phyloP scores from a whole-genome alignment of 2,797 vertebrate species.

The Melopsittacus undulatus region DNA sequence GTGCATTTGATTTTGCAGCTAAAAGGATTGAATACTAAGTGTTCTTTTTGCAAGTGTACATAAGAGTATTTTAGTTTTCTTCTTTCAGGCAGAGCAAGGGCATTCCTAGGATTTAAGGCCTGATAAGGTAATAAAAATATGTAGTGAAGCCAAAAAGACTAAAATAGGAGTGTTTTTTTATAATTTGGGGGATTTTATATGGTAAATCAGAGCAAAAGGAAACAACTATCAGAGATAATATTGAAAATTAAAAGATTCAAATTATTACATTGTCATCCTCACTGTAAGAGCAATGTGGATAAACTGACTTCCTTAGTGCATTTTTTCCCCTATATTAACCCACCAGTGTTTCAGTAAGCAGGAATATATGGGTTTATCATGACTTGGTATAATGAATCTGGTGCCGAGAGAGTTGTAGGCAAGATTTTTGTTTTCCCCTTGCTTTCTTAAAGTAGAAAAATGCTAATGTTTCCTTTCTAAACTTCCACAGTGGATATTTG shows the following conservation, averaged over 20 bases:
- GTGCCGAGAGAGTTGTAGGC: not conserved
- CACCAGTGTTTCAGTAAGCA: not conserved
- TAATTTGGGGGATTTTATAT: not conserved
- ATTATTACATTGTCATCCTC: not conserved
- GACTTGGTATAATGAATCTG: not conserved
- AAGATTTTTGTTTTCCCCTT: not conserved
- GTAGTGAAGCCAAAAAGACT: not conserved
- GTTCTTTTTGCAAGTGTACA: not conserved
- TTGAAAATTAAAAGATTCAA: not conserved
- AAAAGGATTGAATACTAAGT: not conserved
- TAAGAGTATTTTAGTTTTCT: not conserved
- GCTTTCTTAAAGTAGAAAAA: not conserved
- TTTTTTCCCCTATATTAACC: not conserved
- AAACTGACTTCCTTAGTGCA: not conserved
- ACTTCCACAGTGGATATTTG: not conserved
- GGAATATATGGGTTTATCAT: not conserved
- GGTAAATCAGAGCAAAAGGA: not conserved
- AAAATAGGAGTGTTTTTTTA: not conserved
- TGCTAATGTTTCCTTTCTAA: not conserved
- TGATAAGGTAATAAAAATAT: not conserved
- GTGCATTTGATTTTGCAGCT: not conserved
- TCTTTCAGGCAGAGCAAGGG: not conserved
- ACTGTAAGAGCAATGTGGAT: not conserved
- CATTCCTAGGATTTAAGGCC: not conserved
- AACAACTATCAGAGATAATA: not conserved